Conservation (phyloP, 2,113 vertebrate species). For the Riparia riparia region DNA sequence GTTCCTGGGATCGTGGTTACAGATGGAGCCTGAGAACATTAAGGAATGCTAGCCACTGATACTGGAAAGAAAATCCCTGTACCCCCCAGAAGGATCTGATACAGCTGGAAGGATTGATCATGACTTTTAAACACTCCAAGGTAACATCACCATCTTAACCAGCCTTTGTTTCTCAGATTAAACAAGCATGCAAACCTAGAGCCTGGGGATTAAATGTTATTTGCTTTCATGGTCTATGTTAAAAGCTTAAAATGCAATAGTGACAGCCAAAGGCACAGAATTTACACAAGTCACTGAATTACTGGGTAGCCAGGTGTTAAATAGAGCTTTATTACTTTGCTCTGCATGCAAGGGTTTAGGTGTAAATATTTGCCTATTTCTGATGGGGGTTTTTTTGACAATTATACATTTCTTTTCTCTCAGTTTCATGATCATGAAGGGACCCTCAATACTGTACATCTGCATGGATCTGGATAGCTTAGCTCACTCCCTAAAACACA, state of each 20-base stretch:
- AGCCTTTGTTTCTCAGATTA: neutral
- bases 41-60: neutral
- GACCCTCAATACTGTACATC: neutral
- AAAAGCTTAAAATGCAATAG: neutral
- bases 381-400: neutral
- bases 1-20: neutral
- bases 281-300: neutral
- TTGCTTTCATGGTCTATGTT: neutral
- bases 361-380: neutral
- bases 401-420: neutral
- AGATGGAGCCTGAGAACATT: neutral
- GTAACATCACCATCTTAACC: neutral
- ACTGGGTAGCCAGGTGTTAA: neutral
- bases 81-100: neutral
- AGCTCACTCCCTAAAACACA: neutral
- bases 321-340: neutral
- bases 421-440: neutral
- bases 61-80: neutral
- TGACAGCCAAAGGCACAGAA: neutral
- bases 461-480: neutral
- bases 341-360: neutral
- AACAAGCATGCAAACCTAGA: neutral
- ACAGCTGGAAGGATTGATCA: neutral
- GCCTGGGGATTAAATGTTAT: neutral
- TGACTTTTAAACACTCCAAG: neutral